Base-by-base conservation (phyloP, 92 coral and sea anemone species). In the Zoanthus sociatus region DNA sequence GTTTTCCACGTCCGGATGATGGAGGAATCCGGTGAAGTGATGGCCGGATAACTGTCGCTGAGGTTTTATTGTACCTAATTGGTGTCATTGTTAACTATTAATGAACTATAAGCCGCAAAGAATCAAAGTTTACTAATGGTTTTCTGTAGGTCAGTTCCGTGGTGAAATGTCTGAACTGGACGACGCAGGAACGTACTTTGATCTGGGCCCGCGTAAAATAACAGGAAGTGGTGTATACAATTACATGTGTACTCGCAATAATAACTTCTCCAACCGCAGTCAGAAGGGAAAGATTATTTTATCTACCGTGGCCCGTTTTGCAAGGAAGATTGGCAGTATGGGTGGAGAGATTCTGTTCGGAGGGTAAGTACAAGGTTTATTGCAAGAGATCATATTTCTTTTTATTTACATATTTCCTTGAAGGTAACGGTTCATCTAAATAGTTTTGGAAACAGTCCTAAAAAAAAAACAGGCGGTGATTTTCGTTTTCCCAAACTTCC, bases 101-200 rank as follows among this genome's bases (percentile, higher is more conserved):
- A 50, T 7, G 10, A 7, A 5, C 9, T 50, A 50, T 7, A 9
- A 3, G 12, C 55, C 55, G 7, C 42, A 50, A 50, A 50, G 55
- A 50, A 50, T 7, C 12, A 50, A 50, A 50, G 12, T 50, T 6
- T 4, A 5, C 55, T 7, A 50, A 16, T 18, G 1, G 18, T 16
- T 61, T 16, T 50, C 51, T 69, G 5, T 87, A 97, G 99, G 79
- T 42, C 99, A 97, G 82, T 95, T 88, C 83, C 95, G 99, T 11
- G 99, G 99, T 56, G 99, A 97, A 78, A 97, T 97, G 99, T 97
- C 99, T 1, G 99, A 97, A 58, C 89, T 97, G 31, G 99, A 97
- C 64, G 99, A 97, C 55, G 99, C 99, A 3, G 99, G 99, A 9
- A 97, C 99, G 2, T 97, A 95, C 84, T 95, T 95, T 82, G 98